phyloP scores from a whole-genome alignment of 2,113 vertebrate species.

The Festucalex cinctus region DNA sequence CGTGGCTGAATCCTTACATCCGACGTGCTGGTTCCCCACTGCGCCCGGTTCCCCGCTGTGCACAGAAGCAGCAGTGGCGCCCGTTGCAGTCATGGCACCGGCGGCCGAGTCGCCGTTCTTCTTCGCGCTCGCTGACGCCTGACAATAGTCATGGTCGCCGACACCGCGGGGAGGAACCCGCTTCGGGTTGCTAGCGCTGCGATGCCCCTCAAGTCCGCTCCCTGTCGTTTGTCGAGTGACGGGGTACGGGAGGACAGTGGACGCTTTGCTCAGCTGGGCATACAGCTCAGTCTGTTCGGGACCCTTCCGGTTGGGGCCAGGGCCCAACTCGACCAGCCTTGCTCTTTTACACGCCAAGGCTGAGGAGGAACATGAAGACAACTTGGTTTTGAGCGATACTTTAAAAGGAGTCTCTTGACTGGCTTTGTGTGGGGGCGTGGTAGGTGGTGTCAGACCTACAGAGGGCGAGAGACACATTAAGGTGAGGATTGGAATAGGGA shows the following conservation, averaged over 20 bases:
- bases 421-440: slow-evolving; percentile 99
- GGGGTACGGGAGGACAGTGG: slow-evolving; percentile 76
- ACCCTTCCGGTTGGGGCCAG: slow-evolving; percentile 78
- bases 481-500: slow-evolving; percentile 23
- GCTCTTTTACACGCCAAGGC: slow-evolving; percentile 87
- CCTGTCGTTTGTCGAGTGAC: slow-evolving; percentile 53
- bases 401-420: slow-evolving; percentile 98
- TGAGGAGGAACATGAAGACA: slow-evolving; percentile 90
- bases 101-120: slow-evolving; percentile 68
- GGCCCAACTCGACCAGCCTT: slow-evolving; percentile 82
- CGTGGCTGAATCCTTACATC: slow-evolving; percentile 85
- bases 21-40: slow-evolving; percentile 79
- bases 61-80: slow-evolving; percentile 72
- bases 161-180: slow-evolving; percentile 82
- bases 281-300: slow-evolving; percentile 93
- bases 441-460: slow-evolving; percentile 98
- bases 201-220: slow-evolving; percentile 81
- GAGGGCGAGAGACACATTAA: slow-evolving; percentile 33
- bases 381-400: slow-evolving; percentile 94
- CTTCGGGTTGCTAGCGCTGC: slow-evolving; percentile 73
- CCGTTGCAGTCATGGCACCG: slow-evolving; percentile 44
- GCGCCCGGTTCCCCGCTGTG: slow-evolving; percentile 12
- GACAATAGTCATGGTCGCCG: slow-evolving; percentile 99
- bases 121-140: slow-evolving; percentile 84
- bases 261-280: slow-evolving; percentile 89